These are phyloP conservation scores for Sebastes schlegelii DNA, from an alignment of 2,113 vertebrate genomes.

Conservation along the genomic window DNA sequence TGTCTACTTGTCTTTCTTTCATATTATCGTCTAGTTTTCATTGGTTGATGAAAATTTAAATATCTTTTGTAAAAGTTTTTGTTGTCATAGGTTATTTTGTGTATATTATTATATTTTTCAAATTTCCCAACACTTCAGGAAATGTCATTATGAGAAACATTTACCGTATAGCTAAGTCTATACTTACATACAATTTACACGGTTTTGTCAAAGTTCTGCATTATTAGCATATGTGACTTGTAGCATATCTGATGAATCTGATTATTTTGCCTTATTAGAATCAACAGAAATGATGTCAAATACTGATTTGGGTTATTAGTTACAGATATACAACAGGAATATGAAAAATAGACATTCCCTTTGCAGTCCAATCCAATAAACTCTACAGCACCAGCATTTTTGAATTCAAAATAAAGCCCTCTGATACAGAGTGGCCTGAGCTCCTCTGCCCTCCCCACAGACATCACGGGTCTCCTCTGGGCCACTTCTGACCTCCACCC, in stretches of 20 bases:
- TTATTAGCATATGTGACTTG: background rate
- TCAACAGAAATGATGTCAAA: background rate
- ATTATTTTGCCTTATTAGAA: background rate
- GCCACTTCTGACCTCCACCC: conserved; percentile 59
- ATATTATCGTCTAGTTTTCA: background rate
- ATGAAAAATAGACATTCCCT: background rate
- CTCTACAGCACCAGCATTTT: background rate
- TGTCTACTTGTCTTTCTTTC: background rate
- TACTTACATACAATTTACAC: background rate
- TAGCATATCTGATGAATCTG: background rate
- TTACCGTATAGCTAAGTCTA: background rate
- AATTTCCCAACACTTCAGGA: background rate
- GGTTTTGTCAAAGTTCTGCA: background rate
- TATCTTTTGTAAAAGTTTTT: background rate
- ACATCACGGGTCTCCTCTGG: conserved; percentile 34
- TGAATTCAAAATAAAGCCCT: background rate
- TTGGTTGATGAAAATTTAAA: background rate
- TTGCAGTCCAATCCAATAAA: background rate
- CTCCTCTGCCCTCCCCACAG: conserved; percentile 5
- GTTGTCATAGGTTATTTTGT: background rate
- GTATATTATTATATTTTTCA: background rate
- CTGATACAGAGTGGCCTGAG: background rate
- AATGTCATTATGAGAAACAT: background rate
- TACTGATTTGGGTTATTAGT: background rate
- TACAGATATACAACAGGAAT: background rate